Percentiles rank a stretch among this genome's conserved stretches.
phyloP scores from a whole-genome alignment of 2,888 invertebrate species.

The Prosopocoilus inquinatus region DNA sequence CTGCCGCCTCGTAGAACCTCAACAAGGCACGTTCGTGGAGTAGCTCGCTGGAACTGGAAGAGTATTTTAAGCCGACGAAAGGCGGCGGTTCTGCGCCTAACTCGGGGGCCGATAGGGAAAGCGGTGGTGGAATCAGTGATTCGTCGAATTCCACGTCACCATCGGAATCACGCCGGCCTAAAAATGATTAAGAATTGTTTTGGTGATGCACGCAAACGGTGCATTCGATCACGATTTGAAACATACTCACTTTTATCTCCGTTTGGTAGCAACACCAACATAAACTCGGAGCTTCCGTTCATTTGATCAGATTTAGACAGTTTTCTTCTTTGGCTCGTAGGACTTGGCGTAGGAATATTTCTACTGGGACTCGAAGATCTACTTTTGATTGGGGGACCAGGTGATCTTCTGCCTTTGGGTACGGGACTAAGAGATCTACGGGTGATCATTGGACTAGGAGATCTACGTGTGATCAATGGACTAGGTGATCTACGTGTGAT shows the following conservation, averaged over 20 bases:
- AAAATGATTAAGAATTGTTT: slow-evolving; percentile 24
- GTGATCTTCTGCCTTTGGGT: slow-evolving; percentile 5
- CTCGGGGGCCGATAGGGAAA: slow-evolving; percentile 81
- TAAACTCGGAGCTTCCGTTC: slow-evolving; percentile 75
- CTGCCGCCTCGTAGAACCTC: slow-evolving; percentile 75
- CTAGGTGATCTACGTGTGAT: slow-evolving; percentile 20
- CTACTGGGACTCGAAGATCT: slow-evolving; percentile 28
- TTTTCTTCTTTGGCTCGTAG: slow-evolving; percentile 20
- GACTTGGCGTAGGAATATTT: slow-evolving; percentile 11
- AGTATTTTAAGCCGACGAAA: slow-evolving; percentile 61
- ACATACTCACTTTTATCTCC: slow-evolving; percentile 39
- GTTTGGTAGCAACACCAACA: slow-evolving; percentile 65
- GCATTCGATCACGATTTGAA: too few relatives aligned
- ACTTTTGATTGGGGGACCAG: not conserved
- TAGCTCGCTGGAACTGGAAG: slow-evolving; percentile 80
- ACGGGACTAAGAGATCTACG: slow-evolving; percentile 6
- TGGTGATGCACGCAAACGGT: not conserved
- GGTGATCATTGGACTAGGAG: slow-evolving; percentile 29
- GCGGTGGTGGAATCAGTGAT: slow-evolving; percentile 70
- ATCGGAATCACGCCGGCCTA: slow-evolving; percentile 29
- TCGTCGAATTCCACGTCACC: slow-evolving; percentile 65
- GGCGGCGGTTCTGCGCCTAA: slow-evolving; percentile 61
- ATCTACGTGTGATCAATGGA: slow-evolving; percentile 16
- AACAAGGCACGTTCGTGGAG: slow-evolving; percentile 81
- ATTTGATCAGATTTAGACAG: slow-evolving; percentile 48